Evolutionary conservation across 2,888 invertebrate genomes (phyloP), one percentile per base, ranked within the genome.

Genomic region (Calameuta idolon): DNA sequence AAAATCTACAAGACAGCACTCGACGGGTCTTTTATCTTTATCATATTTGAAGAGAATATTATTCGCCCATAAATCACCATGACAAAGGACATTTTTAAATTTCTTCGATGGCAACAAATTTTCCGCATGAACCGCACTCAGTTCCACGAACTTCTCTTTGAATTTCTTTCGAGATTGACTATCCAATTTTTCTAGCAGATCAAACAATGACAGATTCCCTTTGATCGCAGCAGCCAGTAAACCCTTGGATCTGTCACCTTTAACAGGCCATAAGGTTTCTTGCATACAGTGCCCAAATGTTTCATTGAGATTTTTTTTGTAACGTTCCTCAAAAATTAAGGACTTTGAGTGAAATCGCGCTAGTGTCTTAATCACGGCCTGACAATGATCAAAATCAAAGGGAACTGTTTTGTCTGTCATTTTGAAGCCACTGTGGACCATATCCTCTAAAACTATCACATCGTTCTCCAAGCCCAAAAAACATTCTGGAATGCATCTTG

Each of bases 291-390:
- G 81, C 0, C 87, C 82, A 77, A 86, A 87, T 74, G 84, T 79
- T 1, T 87, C 86, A 79, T 85, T 80, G 76, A 90, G 40, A 77
- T 81, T 87, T 76, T 83, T 87, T 69, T 87, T 82, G 34, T 84
- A 82, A 11, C 81, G 69, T n/a, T 87, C 86, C 73, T 90, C 89
- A 73, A 85, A 89, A 23, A 89, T 85, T 81, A 95, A 87, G 0
- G 95, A 95, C 37, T 95, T 88, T 0, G 95, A 94, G 84, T 95
- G 95, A 81, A 95, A 93, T 81, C 93, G 94, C 0, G 95, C 94
- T 69, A 95, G 89, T 81, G 94, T 93, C 83, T 93, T 93, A 82
- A 95, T 88, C 3, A 94, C 93, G 3, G 93, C 92, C 80, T 93
- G 92, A 75, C 94, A 94, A 85, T 95, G 95, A 37, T 94, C 93